phyloP scores from a whole-genome alignment of 2,797 vertebrate species.

The Neoniphon sammara region DNA sequence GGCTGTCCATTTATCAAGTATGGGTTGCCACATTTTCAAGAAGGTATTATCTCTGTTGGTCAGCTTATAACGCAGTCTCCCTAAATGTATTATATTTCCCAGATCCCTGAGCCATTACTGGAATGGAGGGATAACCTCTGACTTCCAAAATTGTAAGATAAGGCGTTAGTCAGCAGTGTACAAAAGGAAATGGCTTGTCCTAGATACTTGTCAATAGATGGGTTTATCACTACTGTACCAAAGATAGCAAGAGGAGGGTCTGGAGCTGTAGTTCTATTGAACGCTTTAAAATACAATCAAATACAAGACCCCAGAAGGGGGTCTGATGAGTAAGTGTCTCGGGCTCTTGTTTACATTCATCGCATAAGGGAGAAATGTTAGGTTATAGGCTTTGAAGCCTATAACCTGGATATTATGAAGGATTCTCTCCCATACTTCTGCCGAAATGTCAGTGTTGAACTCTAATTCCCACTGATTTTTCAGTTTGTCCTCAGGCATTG shows the following conservation, averaged over 20 bases:
- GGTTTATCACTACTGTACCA: background rate
- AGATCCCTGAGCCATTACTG: background rate
- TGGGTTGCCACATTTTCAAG: background rate
- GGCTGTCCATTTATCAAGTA: background rate
- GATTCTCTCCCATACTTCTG: background rate
- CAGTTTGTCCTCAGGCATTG: background rate
- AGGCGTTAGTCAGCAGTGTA: background rate
- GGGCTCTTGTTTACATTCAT: background rate
- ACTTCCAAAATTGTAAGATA: background rate
- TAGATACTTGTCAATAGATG: background rate
- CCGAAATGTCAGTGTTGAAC: background rate
- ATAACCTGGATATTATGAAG: background rate
- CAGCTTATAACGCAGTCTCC: background rate
- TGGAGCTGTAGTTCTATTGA: background rate
- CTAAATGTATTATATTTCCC: background rate
- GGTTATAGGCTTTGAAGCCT: background rate
- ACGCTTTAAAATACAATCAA: background rate
- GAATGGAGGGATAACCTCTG: background rate
- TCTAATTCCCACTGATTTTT: background rate
- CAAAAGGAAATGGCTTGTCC: background rate
- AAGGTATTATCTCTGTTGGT: background rate
- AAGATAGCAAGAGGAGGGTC: background rate
- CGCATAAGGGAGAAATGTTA: background rate
- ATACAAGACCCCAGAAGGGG: background rate
- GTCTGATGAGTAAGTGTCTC: background rate